Percentiles rank a stretch among this genome's conserved stretches.
phyloP scores from a whole-genome alignment of 2,888 invertebrate species.

The Blastobasis lacticolella region DNA sequence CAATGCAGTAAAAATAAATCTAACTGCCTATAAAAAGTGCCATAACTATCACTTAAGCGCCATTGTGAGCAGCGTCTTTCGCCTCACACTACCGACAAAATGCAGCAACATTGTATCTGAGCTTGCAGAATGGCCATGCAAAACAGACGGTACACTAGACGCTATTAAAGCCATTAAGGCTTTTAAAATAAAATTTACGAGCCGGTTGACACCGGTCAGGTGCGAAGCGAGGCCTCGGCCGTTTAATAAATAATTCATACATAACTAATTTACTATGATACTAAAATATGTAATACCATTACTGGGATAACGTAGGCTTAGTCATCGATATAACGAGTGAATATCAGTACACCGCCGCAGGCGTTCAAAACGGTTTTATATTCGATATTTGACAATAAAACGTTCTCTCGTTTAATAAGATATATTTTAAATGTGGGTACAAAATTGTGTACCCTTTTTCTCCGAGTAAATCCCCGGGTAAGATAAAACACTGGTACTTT shows the following conservation, averaged over 20 bases:
- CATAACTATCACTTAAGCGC: slow-evolving; percentile 74
- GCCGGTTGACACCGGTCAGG: slow-evolving; percentile 30
- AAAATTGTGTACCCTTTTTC: neutral
- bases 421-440: no score
- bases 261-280: slow-evolving; percentile 7
- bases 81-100: slow-evolving; percentile 44
- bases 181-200: slow-evolving; percentile 34
- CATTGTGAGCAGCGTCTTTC: slow-evolving; percentile 58
- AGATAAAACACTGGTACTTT: slow-evolving; percentile 4
- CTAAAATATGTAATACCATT: slow-evolving; percentile 1
- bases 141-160: slow-evolving; percentile 18
- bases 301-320: neutral
- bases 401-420: no score
- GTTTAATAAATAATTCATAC: slow-evolving; percentile 34
- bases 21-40: slow-evolving; percentile 73
- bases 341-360: no score
- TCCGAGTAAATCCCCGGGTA: neutral
- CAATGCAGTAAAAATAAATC: slow-evolving; percentile 73
- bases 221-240: slow-evolving; percentile 19
- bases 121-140: slow-evolving; percentile 20
- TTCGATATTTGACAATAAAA: no score
- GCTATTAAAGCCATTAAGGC: slow-evolving; percentile 22
- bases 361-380: no score
- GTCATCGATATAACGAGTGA: no score
- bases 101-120: slow-evolving; percentile 44